phyloP scores from a whole-genome alignment of 2,797 vertebrate genomes.

The Sebastes taczanowskii region DNA sequence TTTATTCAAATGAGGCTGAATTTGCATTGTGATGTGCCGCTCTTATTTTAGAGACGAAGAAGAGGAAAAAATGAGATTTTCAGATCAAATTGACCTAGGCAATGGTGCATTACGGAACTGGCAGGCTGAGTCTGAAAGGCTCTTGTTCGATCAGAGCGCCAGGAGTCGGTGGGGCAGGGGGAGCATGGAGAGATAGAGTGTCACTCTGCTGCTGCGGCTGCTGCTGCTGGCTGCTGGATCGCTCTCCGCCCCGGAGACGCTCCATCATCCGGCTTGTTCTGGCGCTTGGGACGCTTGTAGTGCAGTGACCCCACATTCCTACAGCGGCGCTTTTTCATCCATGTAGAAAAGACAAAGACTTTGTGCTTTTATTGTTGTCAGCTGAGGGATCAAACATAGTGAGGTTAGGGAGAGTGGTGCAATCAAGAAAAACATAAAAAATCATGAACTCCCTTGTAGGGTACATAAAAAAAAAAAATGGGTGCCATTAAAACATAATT shows the following conservation, averaged over 20 bases:
- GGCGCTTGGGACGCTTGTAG: slow-evolving; percentile 65
- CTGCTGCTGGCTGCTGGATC: slow-evolving; percentile 74
- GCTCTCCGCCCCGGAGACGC: slow-evolving; percentile 57
- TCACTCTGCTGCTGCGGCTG: slow-evolving; percentile 59
- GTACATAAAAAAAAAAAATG: slow-evolving; percentile 5
- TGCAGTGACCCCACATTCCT: slow-evolving; percentile 70
- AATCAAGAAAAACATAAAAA: neutral
- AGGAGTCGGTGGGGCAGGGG: slow-evolving; percentile 81
- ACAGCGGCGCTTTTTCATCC: slow-evolving; percentile 36
- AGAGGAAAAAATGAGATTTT: slow-evolving; percentile 99
- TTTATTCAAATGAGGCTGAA: slow-evolving; percentile 99
- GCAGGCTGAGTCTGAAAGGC: slow-evolving; percentile 98
- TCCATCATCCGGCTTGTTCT: slow-evolving; percentile 73
- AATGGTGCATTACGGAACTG: slow-evolving; percentile 99
- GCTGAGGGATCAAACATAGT: slow-evolving; percentile 14
- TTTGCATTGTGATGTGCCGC: slow-evolving; percentile 99
- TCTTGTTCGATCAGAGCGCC: slow-evolving; percentile 96
- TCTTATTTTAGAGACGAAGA: slow-evolving; percentile 96
- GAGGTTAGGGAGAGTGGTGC: slow-evolving; percentile 42
- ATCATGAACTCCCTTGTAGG: neutral
- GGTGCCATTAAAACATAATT: slow-evolving; percentile 2
- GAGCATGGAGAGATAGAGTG: slow-evolving; percentile 86
- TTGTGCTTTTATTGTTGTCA: slow-evolving; percentile 43
- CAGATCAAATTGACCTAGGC: slow-evolving; percentile 99
- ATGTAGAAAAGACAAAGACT: slow-evolving; percentile 42